These are phyloP conservation scores for Stylophora pistillata DNA, from an alignment of 64 coral and sea anemone genomes.

Conservation along the genomic window DNA sequence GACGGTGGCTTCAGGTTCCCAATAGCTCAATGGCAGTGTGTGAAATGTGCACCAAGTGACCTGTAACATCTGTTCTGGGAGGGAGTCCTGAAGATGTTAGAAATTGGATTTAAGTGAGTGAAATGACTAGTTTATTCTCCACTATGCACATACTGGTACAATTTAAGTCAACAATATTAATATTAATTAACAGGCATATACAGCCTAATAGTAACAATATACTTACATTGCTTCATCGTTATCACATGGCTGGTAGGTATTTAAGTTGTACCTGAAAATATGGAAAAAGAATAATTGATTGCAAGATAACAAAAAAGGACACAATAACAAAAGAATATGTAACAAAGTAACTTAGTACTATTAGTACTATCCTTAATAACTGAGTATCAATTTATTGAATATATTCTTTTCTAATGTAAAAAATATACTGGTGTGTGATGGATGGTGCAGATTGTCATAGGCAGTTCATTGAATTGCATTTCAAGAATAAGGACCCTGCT, in stretches of 20 bases:
- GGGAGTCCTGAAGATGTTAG: conserved; percentile 33
- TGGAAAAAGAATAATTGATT: too few species aligned
- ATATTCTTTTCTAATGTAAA: background rate
- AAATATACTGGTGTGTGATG: conserved; percentile 44
- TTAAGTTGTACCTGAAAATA: too few species aligned
- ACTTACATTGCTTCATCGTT: too few species aligned
- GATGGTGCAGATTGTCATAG: conserved; percentile 54
- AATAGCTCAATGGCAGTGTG: conserved; percentile 30
- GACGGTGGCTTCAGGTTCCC: conserved; percentile 55
- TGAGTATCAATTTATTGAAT: background rate
- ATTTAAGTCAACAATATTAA: too few species aligned
- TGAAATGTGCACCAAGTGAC: conserved; percentile 20
- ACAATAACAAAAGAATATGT: too few species aligned
- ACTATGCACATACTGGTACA: background rate
- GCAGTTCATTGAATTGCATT: conserved; percentile 52
- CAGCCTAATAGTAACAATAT: too few species aligned
- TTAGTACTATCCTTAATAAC: background rate
- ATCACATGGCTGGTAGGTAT: too few species aligned
- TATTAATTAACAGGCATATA: too few species aligned
- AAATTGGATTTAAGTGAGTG: conserved; percentile 40
- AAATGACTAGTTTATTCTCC: background rate
- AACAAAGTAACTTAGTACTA: too few species aligned
- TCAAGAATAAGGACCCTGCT: conserved; percentile 24
- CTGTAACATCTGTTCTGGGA: conserved; percentile 46
- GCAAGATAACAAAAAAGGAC: too few species aligned